Evolutionary conservation across 2,113 vertebrate genomes (phyloP).

Genomic region (Spea bombifrons): DNA sequence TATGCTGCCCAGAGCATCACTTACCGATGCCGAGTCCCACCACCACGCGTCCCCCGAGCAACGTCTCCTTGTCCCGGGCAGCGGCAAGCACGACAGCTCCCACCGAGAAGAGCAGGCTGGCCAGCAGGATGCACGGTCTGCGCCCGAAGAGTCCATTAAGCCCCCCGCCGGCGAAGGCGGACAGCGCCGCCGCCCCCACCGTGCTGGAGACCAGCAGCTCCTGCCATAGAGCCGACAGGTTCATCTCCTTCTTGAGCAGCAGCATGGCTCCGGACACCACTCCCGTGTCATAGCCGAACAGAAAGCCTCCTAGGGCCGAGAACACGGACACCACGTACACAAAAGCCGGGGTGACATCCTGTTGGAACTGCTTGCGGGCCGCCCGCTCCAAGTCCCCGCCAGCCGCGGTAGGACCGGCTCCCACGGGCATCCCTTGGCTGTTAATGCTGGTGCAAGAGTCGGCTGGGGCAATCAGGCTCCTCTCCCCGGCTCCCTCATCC

Average conservation of each 20-base stretch:
- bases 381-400: conserved; percentile 83
- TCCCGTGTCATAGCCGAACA: conserved; percentile 96
- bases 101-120: conserved; percentile 78
- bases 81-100: conserved; percentile 76
- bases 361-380: conserved; percentile 89
- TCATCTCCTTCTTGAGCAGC: conserved; percentile 86
- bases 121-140: conserved; percentile 80
- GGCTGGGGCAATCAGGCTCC: conserved; percentile 78
- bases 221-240: conserved; percentile 86
- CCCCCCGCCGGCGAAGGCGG: conserved; percentile 79
- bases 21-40: conserved; percentile 92
- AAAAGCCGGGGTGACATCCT: conserved; percentile 76
- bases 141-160: conserved; percentile 80
- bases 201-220: conserved; percentile 91
- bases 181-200: conserved; percentile 84
- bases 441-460: conserved; percentile 77
- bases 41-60: conserved; percentile 82
- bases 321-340: conserved; percentile 75
- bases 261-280: conserved; percentile 95
- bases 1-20: conserved; percentile 45
- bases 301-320: conserved; percentile 90
- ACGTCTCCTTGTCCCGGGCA: conserved; percentile 74
- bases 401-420: conserved; percentile 20
- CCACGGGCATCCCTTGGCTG: conserved; percentile 63
- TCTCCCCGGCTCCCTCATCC: conserved; percentile 75